phyloP scores from a whole-genome alignment of 2,113 vertebrate genomes.

The Nestor notabilis region DNA sequence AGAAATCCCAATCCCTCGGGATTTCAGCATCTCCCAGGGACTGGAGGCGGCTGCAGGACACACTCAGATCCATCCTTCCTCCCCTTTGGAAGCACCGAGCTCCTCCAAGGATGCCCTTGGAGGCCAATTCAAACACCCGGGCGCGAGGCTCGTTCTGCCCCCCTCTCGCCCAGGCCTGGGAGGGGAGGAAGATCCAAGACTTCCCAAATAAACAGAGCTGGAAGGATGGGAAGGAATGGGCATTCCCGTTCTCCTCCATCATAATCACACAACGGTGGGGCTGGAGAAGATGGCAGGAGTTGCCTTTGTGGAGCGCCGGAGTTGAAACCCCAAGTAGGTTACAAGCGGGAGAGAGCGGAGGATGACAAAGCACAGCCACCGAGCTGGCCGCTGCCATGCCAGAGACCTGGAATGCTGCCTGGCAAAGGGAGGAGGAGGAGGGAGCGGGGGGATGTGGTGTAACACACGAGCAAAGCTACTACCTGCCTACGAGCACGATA shows the following conservation, averaged over 20 bases:
- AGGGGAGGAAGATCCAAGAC: neutral
- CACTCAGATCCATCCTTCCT: neutral
- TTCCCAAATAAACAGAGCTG: neutral
- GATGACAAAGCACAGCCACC: neutral
- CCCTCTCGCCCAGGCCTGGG: neutral
- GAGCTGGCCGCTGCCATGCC: too few species aligned
- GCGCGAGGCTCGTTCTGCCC: neutral
- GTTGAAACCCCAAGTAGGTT: neutral
- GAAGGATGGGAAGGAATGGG: neutral
- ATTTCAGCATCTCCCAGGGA: fast-evolving
- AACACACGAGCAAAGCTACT: neutral
- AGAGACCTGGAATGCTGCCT: neutral
- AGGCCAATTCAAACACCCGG: neutral
- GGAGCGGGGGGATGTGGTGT: neutral
- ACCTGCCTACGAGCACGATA: too few species aligned
- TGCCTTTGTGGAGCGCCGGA: neutral
- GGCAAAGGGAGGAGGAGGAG: neutral
- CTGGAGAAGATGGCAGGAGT: neutral
- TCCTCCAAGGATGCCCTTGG: neutral
- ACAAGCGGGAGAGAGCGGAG: neutral
- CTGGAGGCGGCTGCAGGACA: neutral
- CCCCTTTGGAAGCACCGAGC: neutral
- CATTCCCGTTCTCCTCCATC: neutral
- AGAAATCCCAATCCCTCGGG: too few species aligned
- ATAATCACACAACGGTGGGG: neutral